Evolutionary conservation across 1,140 invertebrate species (phyloP).

Genomic region (Ceratina calcarata): DNA sequence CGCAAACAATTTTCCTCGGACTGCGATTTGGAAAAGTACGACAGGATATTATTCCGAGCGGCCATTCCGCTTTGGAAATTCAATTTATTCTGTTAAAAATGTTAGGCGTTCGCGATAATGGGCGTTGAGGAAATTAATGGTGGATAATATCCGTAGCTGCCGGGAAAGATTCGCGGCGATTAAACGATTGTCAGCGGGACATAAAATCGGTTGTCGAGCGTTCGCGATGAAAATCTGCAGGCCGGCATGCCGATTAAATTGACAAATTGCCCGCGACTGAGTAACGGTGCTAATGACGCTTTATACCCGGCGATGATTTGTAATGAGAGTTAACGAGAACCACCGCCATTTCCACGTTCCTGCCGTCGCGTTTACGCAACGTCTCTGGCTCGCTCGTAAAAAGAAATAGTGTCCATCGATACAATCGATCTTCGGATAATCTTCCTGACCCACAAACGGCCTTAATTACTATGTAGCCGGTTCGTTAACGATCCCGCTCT

Average conservation of each 20-base stretch:
- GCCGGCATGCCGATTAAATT: constrained; percentile 16
- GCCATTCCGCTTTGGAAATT: no score
- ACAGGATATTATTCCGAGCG: no score
- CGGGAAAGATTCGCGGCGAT: constrained; percentile 19
- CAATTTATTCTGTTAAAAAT: no score
- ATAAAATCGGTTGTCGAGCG: constrained; percentile 16
- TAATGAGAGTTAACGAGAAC: background rate
- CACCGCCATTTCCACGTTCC: background rate
- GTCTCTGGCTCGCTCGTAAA: background rate
- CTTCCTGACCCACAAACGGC: background rate
- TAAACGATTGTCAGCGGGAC: constrained; percentile 9
- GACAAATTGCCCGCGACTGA: constrained; percentile 9
- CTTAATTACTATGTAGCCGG: constrained; percentile 25
- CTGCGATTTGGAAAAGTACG: no score
- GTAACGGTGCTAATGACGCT: constrained; percentile 21
- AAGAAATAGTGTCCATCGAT: background rate
- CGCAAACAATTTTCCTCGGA: no score
- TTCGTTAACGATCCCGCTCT: background rate
- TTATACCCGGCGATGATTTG: constrained; percentile 11
- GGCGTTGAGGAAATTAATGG: constrained; percentile 6
- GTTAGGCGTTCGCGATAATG: no score
- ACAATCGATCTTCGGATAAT: background rate
- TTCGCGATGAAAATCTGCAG: constrained; percentile 12
- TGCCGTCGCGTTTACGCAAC: background rate
- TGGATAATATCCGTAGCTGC: background rate